A percentile compares a stretch with the other conserved stretches of the same genome.
phyloP scores from a whole-genome alignment of 2,797 vertebrate species.

The Ispidina lecontei region DNA sequence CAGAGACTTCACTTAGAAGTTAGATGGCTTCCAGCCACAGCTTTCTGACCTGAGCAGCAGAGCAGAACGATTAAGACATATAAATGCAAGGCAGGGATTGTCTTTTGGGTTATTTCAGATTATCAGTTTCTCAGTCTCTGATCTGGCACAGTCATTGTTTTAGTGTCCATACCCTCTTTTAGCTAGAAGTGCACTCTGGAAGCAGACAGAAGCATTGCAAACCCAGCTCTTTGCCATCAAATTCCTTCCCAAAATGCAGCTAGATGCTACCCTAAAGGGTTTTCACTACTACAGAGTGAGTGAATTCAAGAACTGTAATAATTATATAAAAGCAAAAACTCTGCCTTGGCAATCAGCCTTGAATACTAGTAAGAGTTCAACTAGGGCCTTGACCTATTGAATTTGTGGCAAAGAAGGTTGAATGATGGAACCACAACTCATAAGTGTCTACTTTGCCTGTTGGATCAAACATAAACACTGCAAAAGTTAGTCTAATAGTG shows the following conservation, averaged over 20 bases:
- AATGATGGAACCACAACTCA: neutral
- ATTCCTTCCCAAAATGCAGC: neutral
- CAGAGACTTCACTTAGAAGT: rapidly evolving
- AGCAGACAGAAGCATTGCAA: neutral
- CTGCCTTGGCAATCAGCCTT: neutral
- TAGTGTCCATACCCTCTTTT: neutral
- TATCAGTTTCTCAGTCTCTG: neutral
- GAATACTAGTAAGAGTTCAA: neutral
- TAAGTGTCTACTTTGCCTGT: neutral
- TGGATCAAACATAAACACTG: neutral
- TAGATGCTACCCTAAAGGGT: neutral
- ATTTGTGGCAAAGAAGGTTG: neutral
- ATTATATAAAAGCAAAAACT: neutral
- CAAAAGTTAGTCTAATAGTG: neutral
- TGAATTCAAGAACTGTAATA: neutral
- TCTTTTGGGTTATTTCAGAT: conserved; percentile 10
- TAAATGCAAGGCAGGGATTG: neutral
- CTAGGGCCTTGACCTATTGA: neutral
- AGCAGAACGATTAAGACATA: neutral
- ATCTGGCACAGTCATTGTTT: neutral
- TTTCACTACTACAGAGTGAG: neutral
- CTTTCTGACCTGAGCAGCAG: neutral
- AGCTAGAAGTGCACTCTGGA: neutral
- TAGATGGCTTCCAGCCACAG: neutral
- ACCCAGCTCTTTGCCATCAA: neutral